phyloP scores from a whole-genome alignment of 2,113 vertebrate genomes.

The Agapornis roseicollis region DNA sequence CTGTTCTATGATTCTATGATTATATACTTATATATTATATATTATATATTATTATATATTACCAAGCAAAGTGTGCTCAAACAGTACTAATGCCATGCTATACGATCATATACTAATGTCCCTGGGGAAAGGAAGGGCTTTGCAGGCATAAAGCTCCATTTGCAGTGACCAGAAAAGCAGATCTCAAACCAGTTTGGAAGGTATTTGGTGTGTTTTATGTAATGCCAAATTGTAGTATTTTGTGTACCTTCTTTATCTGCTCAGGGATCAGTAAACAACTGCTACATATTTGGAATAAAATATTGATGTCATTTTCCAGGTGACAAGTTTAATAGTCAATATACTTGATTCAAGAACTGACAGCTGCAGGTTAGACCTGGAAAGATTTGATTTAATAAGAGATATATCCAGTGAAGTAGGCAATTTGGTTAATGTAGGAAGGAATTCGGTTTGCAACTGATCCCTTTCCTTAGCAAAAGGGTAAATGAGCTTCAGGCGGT shows the following conservation, averaged over 20 bases:
- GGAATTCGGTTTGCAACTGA: slow-evolving; percentile 8
- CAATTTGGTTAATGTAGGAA: slow-evolving; percentile 24
- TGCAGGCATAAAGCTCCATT: background rate
- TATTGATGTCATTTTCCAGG: slow-evolving; percentile 40
- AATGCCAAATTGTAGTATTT: background rate
- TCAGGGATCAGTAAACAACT: background rate
- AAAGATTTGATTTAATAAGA: slow-evolving; percentile 35
- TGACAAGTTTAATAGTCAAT: slow-evolving; percentile 40
- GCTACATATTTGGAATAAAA: background rate
- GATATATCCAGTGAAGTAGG: background rate
- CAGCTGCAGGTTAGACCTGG: slow-evolving; percentile 25
- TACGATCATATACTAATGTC: background rate
- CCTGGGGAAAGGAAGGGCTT: background rate
- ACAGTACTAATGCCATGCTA: background rate
- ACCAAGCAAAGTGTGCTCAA: background rate
- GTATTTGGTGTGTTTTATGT: background rate
- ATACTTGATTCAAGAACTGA: slow-evolving; percentile 41
- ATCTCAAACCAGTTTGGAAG: background rate
- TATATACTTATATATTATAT: too few relatives aligned
- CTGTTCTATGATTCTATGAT: too few relatives aligned
- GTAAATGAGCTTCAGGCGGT: background rate
- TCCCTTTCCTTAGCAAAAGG: slow-evolving; percentile 7
- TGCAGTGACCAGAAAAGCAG: background rate
- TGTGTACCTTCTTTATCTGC: background rate
- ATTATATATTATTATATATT: too few relatives aligned